Evolutionary conservation across 2,888 invertebrate species (phyloP), one percentile per base, ranked within the genome.

Genomic region (Fabriciana adippe): DNA sequence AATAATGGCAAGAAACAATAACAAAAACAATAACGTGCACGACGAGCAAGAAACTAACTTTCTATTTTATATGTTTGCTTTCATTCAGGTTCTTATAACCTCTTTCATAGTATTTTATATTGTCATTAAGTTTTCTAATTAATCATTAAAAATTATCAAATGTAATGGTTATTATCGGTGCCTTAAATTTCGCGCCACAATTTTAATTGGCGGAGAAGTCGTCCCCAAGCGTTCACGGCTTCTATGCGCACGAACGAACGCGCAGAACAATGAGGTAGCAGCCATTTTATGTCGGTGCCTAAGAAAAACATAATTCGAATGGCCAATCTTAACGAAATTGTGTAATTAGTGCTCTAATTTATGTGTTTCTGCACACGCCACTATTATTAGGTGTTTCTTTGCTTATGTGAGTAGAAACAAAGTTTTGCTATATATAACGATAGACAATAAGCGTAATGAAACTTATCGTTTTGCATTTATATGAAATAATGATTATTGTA

Each of bases 231-330:
- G 92, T 90, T 92, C 90, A 87, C 89, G 92, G 93, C 93, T 93
- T 93, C 90, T 92, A 90, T 93, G 93, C 93, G 93, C 92, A 93
- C 92, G 92, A 92, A 90, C 92, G 90, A 92, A 87, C 92, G 93
- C 93, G 93, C 93, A 93, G 92, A 92, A 92, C 93, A 92, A 92
- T 92, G 92, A 92, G 92, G 91, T 92, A 93, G 92, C 93, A 91
- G 93, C 93, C 93, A 93, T 93, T 92, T 93, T 93, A 93, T 92
- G 88, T 92, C 91, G 91, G 92, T 92, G 92, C 88, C 89, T 89
- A 92, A 92, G 91, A 92, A 92, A 92, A 92, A 93, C 92, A 92
- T 92, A 90, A 92, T 92, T 90, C 92, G 92, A 93, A 93, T 93
- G 93, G 92, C 92, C 92, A 92, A 92, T 92, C 90, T 92, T 92